Percentiles rank a stretch among this genome's conserved stretches.
Evolutionary conservation across 2,888 invertebrate genomes (phyloP).

Genomic region (Hirtodrosophila trivittata): DNA sequence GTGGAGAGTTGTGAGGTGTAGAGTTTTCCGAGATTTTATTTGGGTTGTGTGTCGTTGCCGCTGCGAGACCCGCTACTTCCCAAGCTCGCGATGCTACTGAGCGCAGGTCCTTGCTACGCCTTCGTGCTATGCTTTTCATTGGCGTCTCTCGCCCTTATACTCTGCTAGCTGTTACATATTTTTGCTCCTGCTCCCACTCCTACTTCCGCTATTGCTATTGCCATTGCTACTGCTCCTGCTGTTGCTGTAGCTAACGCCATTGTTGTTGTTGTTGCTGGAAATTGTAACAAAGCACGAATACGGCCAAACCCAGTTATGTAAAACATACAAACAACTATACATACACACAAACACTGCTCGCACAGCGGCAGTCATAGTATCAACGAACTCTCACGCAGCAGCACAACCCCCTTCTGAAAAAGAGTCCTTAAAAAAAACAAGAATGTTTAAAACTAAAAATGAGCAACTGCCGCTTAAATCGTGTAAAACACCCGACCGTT

Average conservation of each 20-base stretch:
- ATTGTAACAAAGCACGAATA: constrained; percentile 66
- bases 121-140: constrained; percentile 43
- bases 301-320: constrained; percentile 76
- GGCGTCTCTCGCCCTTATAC: constrained; percentile 23
- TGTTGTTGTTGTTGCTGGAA: constrained; percentile 27
- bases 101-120: constrained; percentile 61
- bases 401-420: constrained; percentile 41
- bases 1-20: constrained; percentile 9
- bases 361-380: constrained; percentile 6
- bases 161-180: constrained; percentile 15
- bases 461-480: constrained; percentile 52
- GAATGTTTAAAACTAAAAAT: constrained; percentile 54
- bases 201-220: neutral
- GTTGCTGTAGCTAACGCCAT: constrained; percentile 1
- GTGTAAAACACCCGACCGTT: neutral
- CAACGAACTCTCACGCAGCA: constrained; percentile 27
- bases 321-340: constrained; percentile 47
- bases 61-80: constrained; percentile 67
- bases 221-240: constrained; percentile 1
- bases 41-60: constrained; percentile 32
- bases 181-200: constrained; percentile 12
- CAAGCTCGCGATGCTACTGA: constrained; percentile 78
- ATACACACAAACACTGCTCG: constrained; percentile 11
- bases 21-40: constrained; percentile 39
- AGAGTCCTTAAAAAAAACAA: constrained; percentile 24